These are phyloP conservation scores for Crax fasciolata DNA, from an alignment of 2,797 vertebrate species.

Conservation along the genomic window DNA sequence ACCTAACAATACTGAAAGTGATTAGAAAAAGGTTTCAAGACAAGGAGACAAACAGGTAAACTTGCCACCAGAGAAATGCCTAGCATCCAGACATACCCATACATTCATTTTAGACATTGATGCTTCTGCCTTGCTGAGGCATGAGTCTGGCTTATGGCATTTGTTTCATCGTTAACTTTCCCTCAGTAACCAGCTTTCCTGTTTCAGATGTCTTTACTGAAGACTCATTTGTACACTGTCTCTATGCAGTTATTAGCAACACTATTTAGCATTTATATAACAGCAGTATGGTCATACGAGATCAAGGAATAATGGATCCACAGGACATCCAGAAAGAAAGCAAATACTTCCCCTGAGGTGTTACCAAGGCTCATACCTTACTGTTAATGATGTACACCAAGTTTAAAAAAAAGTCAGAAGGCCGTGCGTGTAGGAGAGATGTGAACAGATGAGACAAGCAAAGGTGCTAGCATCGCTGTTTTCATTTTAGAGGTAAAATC, in stretches of 20 bases:
- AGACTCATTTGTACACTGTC: not conserved
- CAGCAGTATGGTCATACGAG: not conserved
- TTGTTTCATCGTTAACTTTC: not conserved
- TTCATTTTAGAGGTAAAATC: not conserved
- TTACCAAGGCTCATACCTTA: not conserved
- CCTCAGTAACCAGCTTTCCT: not conserved
- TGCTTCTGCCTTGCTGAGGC: not conserved
- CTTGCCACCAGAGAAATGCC: not conserved
- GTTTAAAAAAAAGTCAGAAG: not conserved
- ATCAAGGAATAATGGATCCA: not conserved
- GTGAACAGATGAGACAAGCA: not conserved
- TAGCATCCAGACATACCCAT: not conserved
- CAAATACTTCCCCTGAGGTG: not conserved
- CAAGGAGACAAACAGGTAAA: not conserved
- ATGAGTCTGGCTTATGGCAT: not conserved
- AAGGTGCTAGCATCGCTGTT: not conserved
- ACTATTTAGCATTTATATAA: not conserved
- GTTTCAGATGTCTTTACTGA: not conserved
- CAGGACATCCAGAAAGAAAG: not conserved
- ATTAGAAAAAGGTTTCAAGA: not conserved
- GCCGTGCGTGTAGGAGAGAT: not conserved
- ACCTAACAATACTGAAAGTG: not conserved
- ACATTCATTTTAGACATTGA: not conserved
- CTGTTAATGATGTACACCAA: not conserved
- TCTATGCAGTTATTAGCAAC: not conserved